phyloP scores from a whole-genome alignment of 2,888 invertebrate species.

The Lasioglossum morio region DNA sequence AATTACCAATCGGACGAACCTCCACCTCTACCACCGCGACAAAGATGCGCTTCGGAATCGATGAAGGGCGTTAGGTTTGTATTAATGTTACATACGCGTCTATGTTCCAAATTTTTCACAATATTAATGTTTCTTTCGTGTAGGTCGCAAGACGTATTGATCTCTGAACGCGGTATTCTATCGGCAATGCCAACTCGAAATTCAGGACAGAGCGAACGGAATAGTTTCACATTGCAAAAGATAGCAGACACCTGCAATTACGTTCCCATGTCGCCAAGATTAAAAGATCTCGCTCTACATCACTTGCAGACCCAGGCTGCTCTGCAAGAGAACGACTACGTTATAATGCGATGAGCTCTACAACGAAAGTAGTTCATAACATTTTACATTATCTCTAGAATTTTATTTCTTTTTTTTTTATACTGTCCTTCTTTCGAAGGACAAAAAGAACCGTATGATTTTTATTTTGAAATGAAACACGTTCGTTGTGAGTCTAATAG shows the following conservation, averaged over 20 bases:
- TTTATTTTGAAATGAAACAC: neutral
- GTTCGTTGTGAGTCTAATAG: neutral
- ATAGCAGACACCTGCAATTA: conserved; percentile 78
- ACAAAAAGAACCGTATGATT: neutral
- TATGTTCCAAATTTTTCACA: neutral
- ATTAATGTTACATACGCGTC: neutral
- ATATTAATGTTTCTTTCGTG: neutral
- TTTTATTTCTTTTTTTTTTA: neutral
- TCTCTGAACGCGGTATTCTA: neutral
- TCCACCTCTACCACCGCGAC: conserved; percentile 85
- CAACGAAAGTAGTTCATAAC: neutral
- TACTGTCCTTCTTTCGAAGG: neutral
- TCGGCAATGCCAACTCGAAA: conserved; percentile 19
- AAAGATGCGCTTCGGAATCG: conserved; percentile 75
- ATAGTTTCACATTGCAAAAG: neutral
- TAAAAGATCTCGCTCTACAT: conserved; percentile 73
- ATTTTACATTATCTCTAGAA: neutral
- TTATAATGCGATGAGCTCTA: conserved; percentile 79
- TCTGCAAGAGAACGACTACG: conserved; percentile 78
- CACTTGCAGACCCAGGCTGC: conserved; percentile 68
- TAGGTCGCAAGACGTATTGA: conserved; percentile 30
- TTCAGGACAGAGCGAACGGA: conserved; percentile 16
- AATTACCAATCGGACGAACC: conserved; percentile 75
- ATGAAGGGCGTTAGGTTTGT: conserved; percentile 73
- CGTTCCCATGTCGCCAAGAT: conserved; percentile 82